phyloP scores from a whole-genome alignment of 2,113 vertebrate genomes.

The Syngnathus scovelli region DNA sequence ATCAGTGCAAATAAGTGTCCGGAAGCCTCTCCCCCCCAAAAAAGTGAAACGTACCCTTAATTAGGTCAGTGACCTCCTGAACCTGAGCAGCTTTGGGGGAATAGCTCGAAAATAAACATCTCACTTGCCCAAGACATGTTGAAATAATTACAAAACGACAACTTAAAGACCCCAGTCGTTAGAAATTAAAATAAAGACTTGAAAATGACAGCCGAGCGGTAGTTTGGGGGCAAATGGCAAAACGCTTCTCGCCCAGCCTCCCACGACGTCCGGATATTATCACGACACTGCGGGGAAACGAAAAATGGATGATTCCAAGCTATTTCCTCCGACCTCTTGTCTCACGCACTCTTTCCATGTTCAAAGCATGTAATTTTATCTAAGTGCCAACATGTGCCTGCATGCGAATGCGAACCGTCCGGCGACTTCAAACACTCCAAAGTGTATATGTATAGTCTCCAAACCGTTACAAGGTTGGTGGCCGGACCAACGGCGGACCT shows the following conservation, averaged over 20 bases:
- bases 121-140: constrained; percentile 29
- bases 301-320: constrained; percentile 22
- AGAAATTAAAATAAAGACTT: constrained; percentile 36
- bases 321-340: constrained; percentile 22
- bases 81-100: constrained; percentile 29
- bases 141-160: constrained; percentile 49
- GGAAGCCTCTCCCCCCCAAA: constrained; percentile 5
- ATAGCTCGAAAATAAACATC: constrained; percentile 12
- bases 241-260: not conserved
- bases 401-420: constrained; percentile 5
- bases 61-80: constrained; percentile 32
- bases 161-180: constrained; percentile 52
- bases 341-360: constrained; percentile 9
- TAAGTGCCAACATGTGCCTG: constrained; percentile 24
- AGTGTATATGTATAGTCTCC: not conserved
- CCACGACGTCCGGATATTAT: constrained; percentile 33
- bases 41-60: constrained; percentile 13
- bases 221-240: constrained; percentile 11
- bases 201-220: constrained; percentile 37
- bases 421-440: constrained; percentile 23
- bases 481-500: not conserved
- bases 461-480: not conserved
- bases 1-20: not conserved
- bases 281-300: constrained; percentile 31
- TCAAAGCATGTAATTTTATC: constrained; percentile 24